Percentiles rank a stretch among this genome's conserved stretches.
Evolutionary conservation across 2,113 vertebrate species (phyloP).

Genomic region (Cepphus grylle): DNA sequence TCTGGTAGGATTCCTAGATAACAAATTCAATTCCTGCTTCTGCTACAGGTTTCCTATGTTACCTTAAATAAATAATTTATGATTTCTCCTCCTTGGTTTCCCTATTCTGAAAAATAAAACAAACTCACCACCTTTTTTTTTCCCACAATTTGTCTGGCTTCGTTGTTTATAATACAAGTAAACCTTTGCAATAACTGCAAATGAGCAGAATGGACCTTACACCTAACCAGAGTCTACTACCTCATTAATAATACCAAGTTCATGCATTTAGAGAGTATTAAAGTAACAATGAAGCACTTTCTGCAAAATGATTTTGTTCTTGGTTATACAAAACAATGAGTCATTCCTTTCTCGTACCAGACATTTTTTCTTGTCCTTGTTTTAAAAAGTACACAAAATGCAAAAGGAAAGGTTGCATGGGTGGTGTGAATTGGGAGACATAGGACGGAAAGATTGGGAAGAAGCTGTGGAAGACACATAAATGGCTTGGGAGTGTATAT

Average conservation of each 20-base stretch:
- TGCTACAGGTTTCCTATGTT: background rate
- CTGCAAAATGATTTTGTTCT: background rate
- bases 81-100: background rate
- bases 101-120: background rate
- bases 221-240: background rate
- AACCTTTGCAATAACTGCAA: background rate
- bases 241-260: background rate
- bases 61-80: background rate
- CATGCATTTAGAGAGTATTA: background rate
- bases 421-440: background rate
- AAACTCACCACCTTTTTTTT: rapidly evolving
- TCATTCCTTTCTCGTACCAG: background rate
- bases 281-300: background rate
- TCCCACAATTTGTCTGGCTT: background rate
- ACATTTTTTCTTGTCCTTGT: background rate
- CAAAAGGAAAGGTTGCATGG: background rate
- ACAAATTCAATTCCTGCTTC: background rate
- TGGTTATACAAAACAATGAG: background rate
- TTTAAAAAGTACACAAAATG: background rate
- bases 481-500: background rate
- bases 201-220: background rate
- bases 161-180: background rate
- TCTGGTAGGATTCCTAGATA: background rate
- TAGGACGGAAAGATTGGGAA: background rate
- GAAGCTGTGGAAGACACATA: background rate